Percentiles rank a stretch among this genome's conserved stretches.
phyloP scores from a whole-genome alignment of 1,140 invertebrate genomes.

The Gonioctena quinquepunctata region DNA sequence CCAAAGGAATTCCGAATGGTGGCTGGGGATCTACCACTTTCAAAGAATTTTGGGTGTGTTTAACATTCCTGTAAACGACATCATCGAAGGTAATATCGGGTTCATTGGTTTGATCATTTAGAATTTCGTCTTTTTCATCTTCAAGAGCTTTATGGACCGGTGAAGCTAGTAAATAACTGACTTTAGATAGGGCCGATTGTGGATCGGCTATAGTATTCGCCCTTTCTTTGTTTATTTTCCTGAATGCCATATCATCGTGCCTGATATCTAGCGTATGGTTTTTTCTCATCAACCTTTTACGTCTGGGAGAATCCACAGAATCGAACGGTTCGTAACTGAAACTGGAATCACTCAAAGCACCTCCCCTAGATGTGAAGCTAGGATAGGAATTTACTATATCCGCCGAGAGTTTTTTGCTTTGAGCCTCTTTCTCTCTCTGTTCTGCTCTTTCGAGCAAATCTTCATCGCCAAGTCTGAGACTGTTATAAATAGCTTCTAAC shows the following conservation, averaged over 20 bases:
- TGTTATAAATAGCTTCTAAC: constrained; percentile 87
- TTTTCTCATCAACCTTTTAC: constrained; percentile 48
- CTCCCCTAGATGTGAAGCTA: constrained; percentile 25
- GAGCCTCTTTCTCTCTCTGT: constrained; percentile 69
- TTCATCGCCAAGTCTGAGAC: constrained; percentile 78
- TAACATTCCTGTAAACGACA: constrained; percentile 78
- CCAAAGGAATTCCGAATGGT: constrained; percentile 86
- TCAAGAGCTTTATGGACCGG: constrained; percentile 61
- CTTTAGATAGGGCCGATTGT: constrained; percentile 63
- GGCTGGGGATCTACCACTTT: constrained; percentile 80
- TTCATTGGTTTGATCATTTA: constrained; percentile 70
- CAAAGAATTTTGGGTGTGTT: constrained; percentile 72
- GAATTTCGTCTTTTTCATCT: constrained; percentile 54
- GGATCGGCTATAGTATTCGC: constrained; percentile 60
- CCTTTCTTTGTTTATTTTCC: constrained; percentile 68
- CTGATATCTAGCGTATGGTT: constrained; percentile 65
- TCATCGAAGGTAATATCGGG: constrained; percentile 84
- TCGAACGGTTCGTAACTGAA: constrained; percentile 52
- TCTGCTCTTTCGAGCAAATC: constrained; percentile 79
- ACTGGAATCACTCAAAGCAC: constrained; percentile 49
- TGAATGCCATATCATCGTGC: constrained; percentile 79
- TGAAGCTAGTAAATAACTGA: constrained; percentile 74
- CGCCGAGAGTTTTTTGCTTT: constrained; percentile 37
- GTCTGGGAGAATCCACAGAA: constrained; percentile 34
- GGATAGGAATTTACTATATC: constrained; percentile 31